phyloP scores from a whole-genome alignment of 2,113 vertebrate species.

The Smithornis capensis region DNA sequence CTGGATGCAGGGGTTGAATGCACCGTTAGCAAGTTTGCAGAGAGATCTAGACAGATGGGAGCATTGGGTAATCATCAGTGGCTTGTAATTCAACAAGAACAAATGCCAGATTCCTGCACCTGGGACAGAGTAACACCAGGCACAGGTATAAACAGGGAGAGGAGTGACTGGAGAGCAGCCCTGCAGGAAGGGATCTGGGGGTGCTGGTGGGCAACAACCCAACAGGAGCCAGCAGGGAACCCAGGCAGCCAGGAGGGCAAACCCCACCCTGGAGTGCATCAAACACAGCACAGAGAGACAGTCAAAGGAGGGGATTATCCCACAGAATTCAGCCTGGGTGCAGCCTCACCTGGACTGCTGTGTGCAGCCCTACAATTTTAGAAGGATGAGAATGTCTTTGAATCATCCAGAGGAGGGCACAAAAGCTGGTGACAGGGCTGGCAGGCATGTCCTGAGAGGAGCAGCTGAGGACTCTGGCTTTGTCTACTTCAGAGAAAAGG shows the following conservation, averaged over 20 bases:
- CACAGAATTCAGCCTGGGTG: not conserved
- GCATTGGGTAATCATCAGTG: not conserved
- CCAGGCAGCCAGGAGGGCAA: not conserved
- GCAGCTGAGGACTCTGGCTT: not conserved
- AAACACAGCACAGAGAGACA: not conserved
- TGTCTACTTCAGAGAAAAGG: not conserved
- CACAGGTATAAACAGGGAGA: not conserved
- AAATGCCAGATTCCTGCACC: not conserved
- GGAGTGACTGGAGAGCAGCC: not conserved
- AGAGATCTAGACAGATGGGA: not conserved
- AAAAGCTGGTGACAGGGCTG: not conserved
- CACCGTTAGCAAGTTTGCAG: not conserved
- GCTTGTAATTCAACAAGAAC: not conserved
- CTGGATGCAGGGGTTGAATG: not conserved
- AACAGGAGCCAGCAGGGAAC: not conserved
- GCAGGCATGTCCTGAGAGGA: not conserved
- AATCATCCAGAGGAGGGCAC: not conserved
- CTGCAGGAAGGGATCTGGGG: not conserved
- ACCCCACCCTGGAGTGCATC: not conserved
- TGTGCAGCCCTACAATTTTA: not conserved
- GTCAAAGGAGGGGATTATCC: not conserved
- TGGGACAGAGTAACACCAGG: fast-evolving
- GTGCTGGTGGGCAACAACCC: not conserved
- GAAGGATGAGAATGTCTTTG: not conserved
- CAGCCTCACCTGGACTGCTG: not conserved